A percentile compares a stretch with the other conserved stretches of the same genome.
Conservation (phyloP, 2,797 vertebrate species). For the Momotus momota region DNA sequence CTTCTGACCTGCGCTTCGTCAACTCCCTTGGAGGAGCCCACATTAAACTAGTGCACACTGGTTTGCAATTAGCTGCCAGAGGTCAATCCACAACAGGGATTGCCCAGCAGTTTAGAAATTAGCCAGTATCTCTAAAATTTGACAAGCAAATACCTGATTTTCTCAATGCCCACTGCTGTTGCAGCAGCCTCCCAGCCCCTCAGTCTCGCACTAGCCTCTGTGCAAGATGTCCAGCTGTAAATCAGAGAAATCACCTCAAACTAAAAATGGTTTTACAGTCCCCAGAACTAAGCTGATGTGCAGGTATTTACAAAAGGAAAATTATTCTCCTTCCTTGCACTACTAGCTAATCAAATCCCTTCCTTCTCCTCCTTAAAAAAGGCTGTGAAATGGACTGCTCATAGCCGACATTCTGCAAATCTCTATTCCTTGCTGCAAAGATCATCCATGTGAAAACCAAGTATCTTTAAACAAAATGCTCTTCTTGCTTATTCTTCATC, state of each 20-base stretch:
- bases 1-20: rapidly evolving
- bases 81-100: background rate
- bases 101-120: background rate
- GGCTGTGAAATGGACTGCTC: background rate
- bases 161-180: background rate
- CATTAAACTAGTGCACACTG: background rate
- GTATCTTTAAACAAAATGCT: background rate
- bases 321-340: background rate
- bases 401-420: background rate
- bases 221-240: background rate
- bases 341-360: background rate
- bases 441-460: background rate
- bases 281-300: background rate
- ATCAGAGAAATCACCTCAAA: background rate
- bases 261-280: background rate
- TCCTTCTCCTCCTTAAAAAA: background rate
- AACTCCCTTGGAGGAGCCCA: background rate
- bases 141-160: background rate
- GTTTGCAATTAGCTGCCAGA: background rate
- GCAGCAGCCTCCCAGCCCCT: background rate
- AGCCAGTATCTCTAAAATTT: background rate
- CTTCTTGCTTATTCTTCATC: background rate
- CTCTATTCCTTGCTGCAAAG: background rate
- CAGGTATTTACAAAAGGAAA: background rate
- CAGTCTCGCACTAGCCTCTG: background rate